Conservation (phyloP, 1,140 invertebrate genomes). For the Ylistrum balloti region DNA sequence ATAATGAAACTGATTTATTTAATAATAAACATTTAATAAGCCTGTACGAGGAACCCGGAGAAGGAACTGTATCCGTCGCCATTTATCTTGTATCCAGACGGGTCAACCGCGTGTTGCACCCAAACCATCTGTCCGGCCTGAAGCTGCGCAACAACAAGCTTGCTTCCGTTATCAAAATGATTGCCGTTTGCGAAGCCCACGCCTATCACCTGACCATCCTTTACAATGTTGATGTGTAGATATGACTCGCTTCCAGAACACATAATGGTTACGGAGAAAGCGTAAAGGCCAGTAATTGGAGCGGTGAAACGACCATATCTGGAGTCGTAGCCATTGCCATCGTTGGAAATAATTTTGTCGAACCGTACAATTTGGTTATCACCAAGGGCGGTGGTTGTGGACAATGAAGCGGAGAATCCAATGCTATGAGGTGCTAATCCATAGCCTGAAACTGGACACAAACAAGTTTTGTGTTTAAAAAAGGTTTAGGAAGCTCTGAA, state of each 20-base stretch:
- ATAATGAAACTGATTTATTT: too few species aligned
- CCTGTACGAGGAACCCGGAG: not conserved
- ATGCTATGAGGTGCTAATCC: not conserved
- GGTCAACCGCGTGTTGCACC: not conserved
- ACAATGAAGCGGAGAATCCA: not conserved
- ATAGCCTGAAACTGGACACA: not conserved
- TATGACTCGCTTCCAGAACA: not conserved
- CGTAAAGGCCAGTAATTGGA: not conserved
- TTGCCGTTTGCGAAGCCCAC: not conserved
- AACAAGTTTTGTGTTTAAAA: not conserved
- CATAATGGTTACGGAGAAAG: not conserved
- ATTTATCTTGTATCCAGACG: not conserved
- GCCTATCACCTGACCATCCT: not conserved
- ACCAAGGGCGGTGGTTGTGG: not conserved
- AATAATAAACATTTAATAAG: conserved; percentile 9
- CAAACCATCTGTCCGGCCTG: conserved; percentile 18
- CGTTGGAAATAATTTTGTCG: not conserved
- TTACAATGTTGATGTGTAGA: not conserved
- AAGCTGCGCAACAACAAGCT: not conserved
- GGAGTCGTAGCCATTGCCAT: not conserved
- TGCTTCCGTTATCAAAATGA: not conserved
- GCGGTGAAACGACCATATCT: not conserved
- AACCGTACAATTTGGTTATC: not conserved
- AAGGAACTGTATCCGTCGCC: not conserved
- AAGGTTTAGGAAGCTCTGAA: too few species aligned